Percentiles rank a stretch among this genome's conserved stretches.
phyloP scores from a whole-genome alignment of 2,113 vertebrate species.

The Scartelaos histophorus region DNA sequence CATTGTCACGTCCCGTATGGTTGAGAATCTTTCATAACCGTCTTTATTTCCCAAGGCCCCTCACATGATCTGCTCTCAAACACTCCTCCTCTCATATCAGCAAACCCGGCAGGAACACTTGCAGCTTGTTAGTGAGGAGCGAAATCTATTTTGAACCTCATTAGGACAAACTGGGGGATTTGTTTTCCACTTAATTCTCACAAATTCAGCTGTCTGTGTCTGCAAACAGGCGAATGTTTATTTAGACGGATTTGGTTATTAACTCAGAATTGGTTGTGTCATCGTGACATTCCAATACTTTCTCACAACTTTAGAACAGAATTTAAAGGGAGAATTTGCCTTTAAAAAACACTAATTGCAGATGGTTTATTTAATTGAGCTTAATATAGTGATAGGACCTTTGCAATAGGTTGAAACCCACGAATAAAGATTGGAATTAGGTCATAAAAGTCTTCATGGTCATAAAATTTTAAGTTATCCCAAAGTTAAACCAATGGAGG shows the following conservation, averaged over 20 bases:
- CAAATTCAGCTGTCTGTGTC: constrained; percentile 3
- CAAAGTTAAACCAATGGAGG: too few relatives aligned
- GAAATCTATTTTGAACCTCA: constrained; percentile 29
- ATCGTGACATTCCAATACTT: not conserved
- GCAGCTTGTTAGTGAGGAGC: constrained; percentile 23
- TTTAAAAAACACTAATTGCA: too few relatives aligned
- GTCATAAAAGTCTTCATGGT: too few relatives aligned
- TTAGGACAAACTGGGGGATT: constrained; percentile 21
- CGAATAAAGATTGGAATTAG: too few relatives aligned
- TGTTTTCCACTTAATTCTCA: constrained; percentile 4
- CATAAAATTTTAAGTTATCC: too few relatives aligned
- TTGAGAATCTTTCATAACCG: constrained; percentile 33
- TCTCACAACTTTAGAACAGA: not conserved
- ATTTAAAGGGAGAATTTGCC: too few relatives aligned
- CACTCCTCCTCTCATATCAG: not conserved
- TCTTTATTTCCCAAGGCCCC: constrained; percentile 56
- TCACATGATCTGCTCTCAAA: constrained; percentile 3
- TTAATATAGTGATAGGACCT: too few relatives aligned
- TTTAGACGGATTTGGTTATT: not conserved
- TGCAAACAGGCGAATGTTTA: not conserved
- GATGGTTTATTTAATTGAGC: too few relatives aligned
- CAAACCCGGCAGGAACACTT: not conserved
- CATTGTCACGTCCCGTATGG: constrained; percentile 20
- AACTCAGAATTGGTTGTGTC: not conserved
- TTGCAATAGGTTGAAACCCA: too few relatives aligned